These are phyloP conservation scores for Megalopta genalis DNA, from an alignment of 1,140 invertebrate species.

Conservation along the genomic window DNA sequence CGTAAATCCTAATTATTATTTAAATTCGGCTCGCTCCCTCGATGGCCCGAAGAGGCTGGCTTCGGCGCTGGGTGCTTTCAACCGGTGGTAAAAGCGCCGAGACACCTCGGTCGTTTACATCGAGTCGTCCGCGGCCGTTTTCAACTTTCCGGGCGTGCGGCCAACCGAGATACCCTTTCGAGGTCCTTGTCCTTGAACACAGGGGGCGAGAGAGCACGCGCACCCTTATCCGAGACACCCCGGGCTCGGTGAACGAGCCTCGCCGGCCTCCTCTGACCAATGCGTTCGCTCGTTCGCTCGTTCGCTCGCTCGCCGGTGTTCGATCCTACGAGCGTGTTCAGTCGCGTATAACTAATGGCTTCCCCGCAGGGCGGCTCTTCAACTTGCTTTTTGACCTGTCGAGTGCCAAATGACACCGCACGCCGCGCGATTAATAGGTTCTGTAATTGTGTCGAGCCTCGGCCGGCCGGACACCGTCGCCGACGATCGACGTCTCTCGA, in stretches of 20 bases:
- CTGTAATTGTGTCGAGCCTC: slow-evolving; percentile 58
- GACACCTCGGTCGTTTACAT: slow-evolving; percentile 49
- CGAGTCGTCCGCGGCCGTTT: slow-evolving; percentile 45
- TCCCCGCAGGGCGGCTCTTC: slow-evolving; percentile 55
- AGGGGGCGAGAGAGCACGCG: slow-evolving; percentile 5
- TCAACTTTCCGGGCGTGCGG: slow-evolving; percentile 58
- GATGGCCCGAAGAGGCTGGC: not conserved
- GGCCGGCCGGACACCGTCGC: slow-evolving; percentile 12
- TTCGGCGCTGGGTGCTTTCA: slow-evolving; percentile 20
- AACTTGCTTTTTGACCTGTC: slow-evolving; percentile 63
- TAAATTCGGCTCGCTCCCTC: slow-evolving; percentile 16
- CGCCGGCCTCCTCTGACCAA: slow-evolving; percentile 26
- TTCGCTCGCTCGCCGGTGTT: no score
- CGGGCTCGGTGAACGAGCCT: slow-evolving; percentile 25
- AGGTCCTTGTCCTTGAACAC: slow-evolving; percentile 40
- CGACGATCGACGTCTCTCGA: not conserved
- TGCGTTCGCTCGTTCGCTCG: not conserved
- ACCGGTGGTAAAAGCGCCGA: slow-evolving; percentile 28
- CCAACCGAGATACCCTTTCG: slow-evolving; percentile 60
- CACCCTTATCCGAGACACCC: slow-evolving; percentile 46
- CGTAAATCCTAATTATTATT: slow-evolving; percentile 52
- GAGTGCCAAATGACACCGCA: slow-evolving; percentile 62
- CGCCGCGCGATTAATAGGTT: slow-evolving; percentile 61
- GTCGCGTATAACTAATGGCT: slow-evolving; percentile 59
- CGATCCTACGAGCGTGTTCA: slow-evolving; percentile 17